Percentiles rank a stretch among this genome's conserved stretches.
phyloP scores from a whole-genome alignment of 2,113 vertebrate genomes.

The Corythaeola cristata region DNA sequence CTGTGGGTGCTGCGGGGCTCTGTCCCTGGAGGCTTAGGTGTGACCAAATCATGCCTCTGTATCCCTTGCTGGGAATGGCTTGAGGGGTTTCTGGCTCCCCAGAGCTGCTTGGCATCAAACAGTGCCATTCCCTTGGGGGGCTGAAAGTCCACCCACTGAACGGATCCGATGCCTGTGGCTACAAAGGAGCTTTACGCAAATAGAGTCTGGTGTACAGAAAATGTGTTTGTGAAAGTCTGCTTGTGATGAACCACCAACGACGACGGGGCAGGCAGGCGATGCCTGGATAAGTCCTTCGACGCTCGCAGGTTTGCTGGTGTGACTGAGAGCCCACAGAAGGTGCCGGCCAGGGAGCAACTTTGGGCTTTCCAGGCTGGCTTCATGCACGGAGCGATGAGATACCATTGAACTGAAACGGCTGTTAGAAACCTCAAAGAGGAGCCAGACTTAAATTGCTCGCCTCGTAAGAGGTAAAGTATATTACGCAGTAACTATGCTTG shows the following conservation, averaged over 20 bases:
- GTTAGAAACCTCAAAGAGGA: not conserved
- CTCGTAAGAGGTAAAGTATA: not conserved
- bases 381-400: not conserved
- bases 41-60: accelerated
- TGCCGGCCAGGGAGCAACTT: not conserved
- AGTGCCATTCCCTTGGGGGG: accelerated
- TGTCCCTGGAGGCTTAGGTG: not conserved
- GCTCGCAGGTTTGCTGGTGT: not conserved
- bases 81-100: not conserved
- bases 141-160: not conserved
- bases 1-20: not conserved
- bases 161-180: not conserved
- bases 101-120: not conserved
- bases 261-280: not conserved
- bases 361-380: not conserved
- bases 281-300: not conserved
- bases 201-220: not conserved
- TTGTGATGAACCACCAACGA: not conserved
- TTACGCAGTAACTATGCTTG: not conserved
- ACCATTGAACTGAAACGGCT: not conserved
- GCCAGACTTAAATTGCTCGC: not conserved
- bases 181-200: not conserved
- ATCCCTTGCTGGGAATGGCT: not conserved
- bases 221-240: not conserved
- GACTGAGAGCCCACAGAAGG: not conserved